phyloP scores from a whole-genome alignment of 2,797 vertebrate genomes.

The Rhinophrynus dorsalis region DNA sequence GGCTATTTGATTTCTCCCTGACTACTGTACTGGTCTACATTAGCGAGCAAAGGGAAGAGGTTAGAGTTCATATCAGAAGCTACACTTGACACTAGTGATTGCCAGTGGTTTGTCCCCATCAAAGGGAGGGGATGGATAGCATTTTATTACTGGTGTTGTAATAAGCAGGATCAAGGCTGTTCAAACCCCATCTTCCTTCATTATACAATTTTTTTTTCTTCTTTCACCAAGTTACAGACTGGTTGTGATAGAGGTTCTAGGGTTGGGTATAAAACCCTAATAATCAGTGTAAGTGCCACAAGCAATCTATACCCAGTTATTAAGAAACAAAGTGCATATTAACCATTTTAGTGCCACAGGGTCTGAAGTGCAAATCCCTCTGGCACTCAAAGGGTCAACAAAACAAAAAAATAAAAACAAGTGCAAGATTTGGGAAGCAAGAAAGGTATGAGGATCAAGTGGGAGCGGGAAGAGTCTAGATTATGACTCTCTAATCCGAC shows the following conservation, averaged over 20 bases:
- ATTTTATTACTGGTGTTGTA: neutral
- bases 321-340: conserved; percentile 18
- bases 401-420: neutral
- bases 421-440: neutral
- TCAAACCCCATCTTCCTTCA: neutral
- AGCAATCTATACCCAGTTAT: too few relatives aligned
- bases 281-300: conserved; percentile 13
- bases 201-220: neutral
- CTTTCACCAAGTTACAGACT: neutral
- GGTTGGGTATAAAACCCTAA: too few relatives aligned
- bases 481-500: neutral
- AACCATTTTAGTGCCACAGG: too few relatives aligned
- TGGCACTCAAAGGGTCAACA: neutral
- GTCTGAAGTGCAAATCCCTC: too few relatives aligned
- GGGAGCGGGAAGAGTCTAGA: neutral
- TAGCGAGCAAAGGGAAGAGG: neutral
- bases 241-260: too few relatives aligned
- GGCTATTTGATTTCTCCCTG: too few relatives aligned
- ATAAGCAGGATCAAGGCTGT: neutral
- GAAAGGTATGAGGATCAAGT: neutral
- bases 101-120: neutral
- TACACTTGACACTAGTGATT: neutral
- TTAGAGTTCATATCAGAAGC: neutral
- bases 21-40: too few relatives aligned
- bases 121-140: neutral